Conservation (phyloP, 2,888 invertebrate species). For the Zaprionus obscuricornis region DNA sequence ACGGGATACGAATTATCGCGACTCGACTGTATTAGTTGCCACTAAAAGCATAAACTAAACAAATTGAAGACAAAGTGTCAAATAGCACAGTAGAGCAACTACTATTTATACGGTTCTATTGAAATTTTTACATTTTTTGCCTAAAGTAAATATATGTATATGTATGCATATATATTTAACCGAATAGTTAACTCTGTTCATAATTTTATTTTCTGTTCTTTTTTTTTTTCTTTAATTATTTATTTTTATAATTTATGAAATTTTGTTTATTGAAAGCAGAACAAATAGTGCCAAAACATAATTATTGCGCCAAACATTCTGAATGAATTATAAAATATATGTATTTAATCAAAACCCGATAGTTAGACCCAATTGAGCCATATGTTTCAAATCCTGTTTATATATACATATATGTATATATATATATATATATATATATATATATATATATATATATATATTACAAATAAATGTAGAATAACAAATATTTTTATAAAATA, state of each 20-base stretch:
- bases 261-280: constrained; percentile 32
- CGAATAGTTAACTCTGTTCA: constrained; percentile 42
- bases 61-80: background rate
- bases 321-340: constrained; percentile 44
- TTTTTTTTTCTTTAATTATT: constrained; percentile 39
- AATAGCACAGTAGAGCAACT: constrained; percentile 10
- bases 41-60: no score
- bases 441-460: constrained; percentile 22
- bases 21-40: constrained; percentile 9
- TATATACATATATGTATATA: constrained; percentile 14
- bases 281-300: constrained; percentile 74
- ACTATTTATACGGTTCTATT: constrained; percentile 5
- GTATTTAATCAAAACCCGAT: constrained; percentile 24
- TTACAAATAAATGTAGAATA: constrained; percentile 39
- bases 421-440: constrained; percentile 26
- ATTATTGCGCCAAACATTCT: constrained; percentile 62
- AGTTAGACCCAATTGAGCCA: constrained; percentile 42
- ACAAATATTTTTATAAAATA: constrained; percentile 67
- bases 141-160: constrained; percentile 29
- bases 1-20: no score
- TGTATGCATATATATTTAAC: constrained; percentile 28
- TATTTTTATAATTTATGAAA: background rate
- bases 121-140: constrained; percentile 29
- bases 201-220: no score
- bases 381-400: constrained; percentile 40